Conservation (phyloP, 2,797 vertebrate genomes). For the Sylvilagus floridanus region DNA sequence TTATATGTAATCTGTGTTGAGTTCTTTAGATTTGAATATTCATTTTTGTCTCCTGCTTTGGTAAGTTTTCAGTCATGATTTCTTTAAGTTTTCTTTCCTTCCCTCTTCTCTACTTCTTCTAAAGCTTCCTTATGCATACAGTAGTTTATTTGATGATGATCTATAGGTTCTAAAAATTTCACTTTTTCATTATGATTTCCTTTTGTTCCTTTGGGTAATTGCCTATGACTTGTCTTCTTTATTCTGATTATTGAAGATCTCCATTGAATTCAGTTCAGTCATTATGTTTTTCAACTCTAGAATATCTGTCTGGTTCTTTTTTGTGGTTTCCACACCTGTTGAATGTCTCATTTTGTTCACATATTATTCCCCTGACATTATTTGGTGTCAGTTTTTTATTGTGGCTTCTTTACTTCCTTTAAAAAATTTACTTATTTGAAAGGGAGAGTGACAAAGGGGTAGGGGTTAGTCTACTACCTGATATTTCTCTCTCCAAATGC, state of each 20-base stretch:
- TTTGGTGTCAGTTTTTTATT: background rate
- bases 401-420: background rate
- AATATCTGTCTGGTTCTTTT: background rate
- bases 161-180: background rate
- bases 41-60: background rate
- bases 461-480: no score
- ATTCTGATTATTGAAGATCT: background rate
- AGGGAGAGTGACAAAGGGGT: no score
- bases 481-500: no score
- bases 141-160: background rate
- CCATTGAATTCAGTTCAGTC: background rate
- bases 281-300: background rate
- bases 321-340: background rate
- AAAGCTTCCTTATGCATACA: background rate
- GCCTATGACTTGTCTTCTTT: background rate
- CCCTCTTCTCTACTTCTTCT: background rate
- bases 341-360: background rate
- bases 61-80: background rate
- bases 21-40: background rate
- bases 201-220: background rate
- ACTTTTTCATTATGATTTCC: background rate
- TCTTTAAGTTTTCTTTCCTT: no score
- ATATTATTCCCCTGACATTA: background rate
- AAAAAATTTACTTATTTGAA: no score
- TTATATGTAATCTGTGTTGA: background rate